Conservation (phyloP, 2,888 invertebrate genomes). For the Selenia dentaria region DNA sequence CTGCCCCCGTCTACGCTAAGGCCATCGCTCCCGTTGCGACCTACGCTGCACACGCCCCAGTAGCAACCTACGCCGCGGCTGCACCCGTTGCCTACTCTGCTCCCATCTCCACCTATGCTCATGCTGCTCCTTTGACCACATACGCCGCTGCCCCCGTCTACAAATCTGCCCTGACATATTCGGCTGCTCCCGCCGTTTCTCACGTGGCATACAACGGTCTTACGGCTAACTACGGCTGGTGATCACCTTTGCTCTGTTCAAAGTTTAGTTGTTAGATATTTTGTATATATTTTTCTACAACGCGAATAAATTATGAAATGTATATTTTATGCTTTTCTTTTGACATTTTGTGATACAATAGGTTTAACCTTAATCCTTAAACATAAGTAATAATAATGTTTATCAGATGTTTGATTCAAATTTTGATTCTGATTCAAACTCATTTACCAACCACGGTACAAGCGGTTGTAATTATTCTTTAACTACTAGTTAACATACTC, state of each 20-base stretch:
- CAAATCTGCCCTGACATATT: slow-evolving; percentile 76
- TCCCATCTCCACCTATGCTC: slow-evolving; percentile 56
- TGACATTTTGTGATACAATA: background rate
- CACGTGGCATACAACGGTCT: slow-evolving; percentile 87
- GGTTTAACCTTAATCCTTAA: too few species aligned
- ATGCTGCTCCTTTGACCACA: slow-evolving; percentile 44
- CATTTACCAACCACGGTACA: too few species aligned
- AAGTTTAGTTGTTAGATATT: slow-evolving; percentile 54
- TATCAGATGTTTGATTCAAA: too few species aligned
- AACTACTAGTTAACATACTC: too few species aligned
- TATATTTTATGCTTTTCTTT: slow-evolving; percentile 8
- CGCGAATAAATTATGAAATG: slow-evolving; percentile 60
- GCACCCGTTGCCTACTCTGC: slow-evolving; percentile 36
- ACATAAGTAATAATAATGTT: too few species aligned
- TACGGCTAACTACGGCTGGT: slow-evolving; percentile 86
- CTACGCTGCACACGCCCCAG: slow-evolving; percentile 55
- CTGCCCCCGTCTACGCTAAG: slow-evolving; percentile 45
- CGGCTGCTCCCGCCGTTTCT: slow-evolving; percentile 84
- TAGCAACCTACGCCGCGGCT: slow-evolving; percentile 52
- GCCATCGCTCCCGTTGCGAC: slow-evolving; percentile 40
- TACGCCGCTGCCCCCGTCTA: slow-evolving; percentile 56
- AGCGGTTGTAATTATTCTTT: too few species aligned
- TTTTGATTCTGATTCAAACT: too few species aligned
- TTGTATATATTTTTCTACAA: slow-evolving; percentile 73
- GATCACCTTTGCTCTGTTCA: slow-evolving; percentile 64